Conservation (phyloP, 1,140 invertebrate species). For the Scaptomyza pallida region DNA sequence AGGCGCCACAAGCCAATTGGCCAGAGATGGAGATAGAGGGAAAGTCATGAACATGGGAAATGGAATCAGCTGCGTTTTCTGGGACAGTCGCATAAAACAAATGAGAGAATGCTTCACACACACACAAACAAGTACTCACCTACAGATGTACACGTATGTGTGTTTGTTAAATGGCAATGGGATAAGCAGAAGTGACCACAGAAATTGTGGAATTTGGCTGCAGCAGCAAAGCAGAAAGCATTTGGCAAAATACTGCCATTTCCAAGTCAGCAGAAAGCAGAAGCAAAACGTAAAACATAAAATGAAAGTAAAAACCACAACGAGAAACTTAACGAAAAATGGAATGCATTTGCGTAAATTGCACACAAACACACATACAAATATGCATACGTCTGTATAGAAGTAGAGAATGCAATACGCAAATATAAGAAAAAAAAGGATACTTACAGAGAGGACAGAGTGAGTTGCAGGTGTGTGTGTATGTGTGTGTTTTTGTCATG, state of each 20-base stretch:
- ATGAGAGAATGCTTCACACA: slow-evolving; percentile 11
- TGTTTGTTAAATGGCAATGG: background rate
- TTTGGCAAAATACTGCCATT: slow-evolving; percentile 26
- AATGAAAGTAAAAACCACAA: slow-evolving; percentile 28
- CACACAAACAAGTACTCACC: slow-evolving; percentile 1
- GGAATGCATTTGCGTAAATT: slow-evolving; percentile 30
- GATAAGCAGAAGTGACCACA: slow-evolving; percentile 6
- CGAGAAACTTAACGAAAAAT: slow-evolving; percentile 18
- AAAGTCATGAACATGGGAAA: slow-evolving; percentile 5
- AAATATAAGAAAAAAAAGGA: background rate
- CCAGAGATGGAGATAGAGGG: background rate
- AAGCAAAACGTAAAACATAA: slow-evolving; percentile 5
- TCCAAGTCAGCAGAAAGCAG: slow-evolving; percentile 19
- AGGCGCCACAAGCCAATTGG: background rate
- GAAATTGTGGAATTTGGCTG: slow-evolving; percentile 28
- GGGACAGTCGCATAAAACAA: slow-evolving; percentile 39
- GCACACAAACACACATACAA: slow-evolving; percentile 2
- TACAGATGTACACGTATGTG: background rate
- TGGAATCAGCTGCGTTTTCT: slow-evolving; percentile 33
- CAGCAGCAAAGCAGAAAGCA: slow-evolving; percentile 5
- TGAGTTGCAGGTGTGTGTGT: background rate
- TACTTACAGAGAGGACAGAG: background rate
- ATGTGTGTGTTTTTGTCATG: background rate
- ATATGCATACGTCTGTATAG: background rate
- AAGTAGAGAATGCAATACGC: background rate